Conservation (phyloP, 2,113 vertebrate genomes). For the Sturnus vulgaris region DNA sequence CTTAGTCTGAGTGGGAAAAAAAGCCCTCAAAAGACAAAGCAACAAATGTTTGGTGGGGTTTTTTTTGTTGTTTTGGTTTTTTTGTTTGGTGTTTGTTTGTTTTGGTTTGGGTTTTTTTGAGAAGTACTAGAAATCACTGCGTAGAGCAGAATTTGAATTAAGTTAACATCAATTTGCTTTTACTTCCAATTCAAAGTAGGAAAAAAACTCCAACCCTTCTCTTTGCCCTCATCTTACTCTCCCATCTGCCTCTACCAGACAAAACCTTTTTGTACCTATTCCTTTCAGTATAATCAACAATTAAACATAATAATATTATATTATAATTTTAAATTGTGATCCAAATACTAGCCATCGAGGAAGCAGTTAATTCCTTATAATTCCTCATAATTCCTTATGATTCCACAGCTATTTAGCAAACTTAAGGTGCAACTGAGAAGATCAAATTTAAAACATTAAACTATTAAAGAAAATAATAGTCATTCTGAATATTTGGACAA, state of each 20-base stretch:
- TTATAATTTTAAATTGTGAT: background rate
- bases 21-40: background rate
- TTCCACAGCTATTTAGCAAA: background rate
- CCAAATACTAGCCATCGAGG: background rate
- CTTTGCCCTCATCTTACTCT: background rate
- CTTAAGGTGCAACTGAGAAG: background rate
- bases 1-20: background rate
- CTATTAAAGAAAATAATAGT: background rate
- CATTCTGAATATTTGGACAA: background rate
- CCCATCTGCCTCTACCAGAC: background rate
- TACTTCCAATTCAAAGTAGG: background rate
- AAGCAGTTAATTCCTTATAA: background rate
- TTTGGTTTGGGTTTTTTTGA: background rate
- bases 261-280: background rate
- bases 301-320: background rate
- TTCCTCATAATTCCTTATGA: background rate
- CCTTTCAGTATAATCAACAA: background rate
- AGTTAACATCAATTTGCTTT: background rate
- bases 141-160: background rate
- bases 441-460: background rate
- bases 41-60: background rate
- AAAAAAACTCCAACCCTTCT: background rate
- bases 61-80: too few species aligned
- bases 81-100: too few species aligned
- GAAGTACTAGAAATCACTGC: background rate